A percentile compares a stretch with the other conserved stretches of the same genome.
Evolutionary conservation across 2,113 vertebrate genomes (phyloP).

Genomic region (Takifugu flavidus): DNA sequence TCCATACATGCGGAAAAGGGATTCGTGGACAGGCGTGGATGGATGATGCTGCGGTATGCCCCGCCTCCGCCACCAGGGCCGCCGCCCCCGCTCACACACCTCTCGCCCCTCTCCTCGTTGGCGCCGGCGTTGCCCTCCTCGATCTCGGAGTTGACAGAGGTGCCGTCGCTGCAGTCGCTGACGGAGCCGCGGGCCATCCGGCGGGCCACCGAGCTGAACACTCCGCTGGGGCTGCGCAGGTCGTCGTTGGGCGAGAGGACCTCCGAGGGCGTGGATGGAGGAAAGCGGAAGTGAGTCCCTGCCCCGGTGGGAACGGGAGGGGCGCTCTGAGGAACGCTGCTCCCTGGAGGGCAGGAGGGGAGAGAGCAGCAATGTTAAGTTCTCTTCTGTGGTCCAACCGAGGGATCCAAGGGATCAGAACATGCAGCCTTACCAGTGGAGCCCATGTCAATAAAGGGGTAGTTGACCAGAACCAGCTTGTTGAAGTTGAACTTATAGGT

Average conservation of each 20-base stretch:
- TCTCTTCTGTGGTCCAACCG: slow-evolving; percentile 43
- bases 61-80: slow-evolving; percentile 55
- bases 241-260: slow-evolving; percentile 87
- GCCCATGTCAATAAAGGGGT: slow-evolving; percentile 90
- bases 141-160: slow-evolving; percentile 84
- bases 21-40: slow-evolving; percentile 82
- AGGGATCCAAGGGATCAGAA: slow-evolving; percentile 35
- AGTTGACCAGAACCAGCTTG: slow-evolving; percentile 91
- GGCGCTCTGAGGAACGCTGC: slow-evolving; percentile 86
- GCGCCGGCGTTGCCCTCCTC: slow-evolving; percentile 81
- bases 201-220: slow-evolving; percentile 79
- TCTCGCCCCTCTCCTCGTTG: slow-evolving; percentile 63
- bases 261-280: slow-evolving; percentile 84
- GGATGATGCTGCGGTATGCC: slow-evolving; percentile 77
- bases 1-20: slow-evolving; percentile 82
- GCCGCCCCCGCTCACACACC: slow-evolving; percentile 55
- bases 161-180: slow-evolving; percentile 90
- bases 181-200: slow-evolving; percentile 84
- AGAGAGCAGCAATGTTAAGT: slow-evolving; percentile 39
- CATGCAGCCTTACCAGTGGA: slow-evolving; percentile 73
- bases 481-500: slow-evolving; percentile 97
- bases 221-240: slow-evolving; percentile 80
- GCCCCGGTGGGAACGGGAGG: slow-evolving; percentile 84
- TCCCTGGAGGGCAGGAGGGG: slow-evolving; percentile 66
- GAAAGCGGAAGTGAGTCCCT: slow-evolving; percentile 86